A percentile compares a stretch with the other conserved stretches of the same genome.
Evolutionary conservation across 2,888 invertebrate genomes (phyloP).

Genomic region (Drosophila robusta): DNA sequence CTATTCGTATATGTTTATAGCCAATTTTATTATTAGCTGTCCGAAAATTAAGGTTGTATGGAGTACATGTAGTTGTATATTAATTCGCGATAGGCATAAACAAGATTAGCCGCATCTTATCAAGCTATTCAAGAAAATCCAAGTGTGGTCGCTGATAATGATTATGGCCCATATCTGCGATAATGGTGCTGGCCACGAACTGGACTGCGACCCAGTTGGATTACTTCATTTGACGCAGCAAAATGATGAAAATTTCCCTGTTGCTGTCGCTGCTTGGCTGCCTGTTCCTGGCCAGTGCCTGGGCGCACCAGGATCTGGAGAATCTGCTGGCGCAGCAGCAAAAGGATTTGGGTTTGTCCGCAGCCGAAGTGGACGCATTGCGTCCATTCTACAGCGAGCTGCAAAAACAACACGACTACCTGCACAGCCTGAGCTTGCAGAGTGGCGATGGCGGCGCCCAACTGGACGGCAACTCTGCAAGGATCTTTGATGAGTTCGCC

Average conservation of each 20-base stretch:
- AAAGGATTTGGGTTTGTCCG: conserved; percentile 57
- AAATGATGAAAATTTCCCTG: conserved; percentile 43
- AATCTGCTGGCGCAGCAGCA: conserved; percentile 49
- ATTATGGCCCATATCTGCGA: conserved; percentile 38
- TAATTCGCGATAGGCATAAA: conserved; percentile 41
- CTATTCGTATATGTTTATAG: conserved; percentile 3
- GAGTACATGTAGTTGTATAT: conserved; percentile 9
- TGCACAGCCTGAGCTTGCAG: conserved; percentile 50
- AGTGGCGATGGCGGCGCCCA: conserved; percentile 38
- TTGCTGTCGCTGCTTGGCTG: conserved; percentile 36
- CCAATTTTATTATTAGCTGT: conserved; percentile 9
- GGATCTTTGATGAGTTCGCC: conserved; percentile 57
- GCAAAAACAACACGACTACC: conserved; percentile 72
- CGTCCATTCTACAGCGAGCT: conserved; percentile 70
- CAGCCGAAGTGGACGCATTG: conserved; percentile 61
- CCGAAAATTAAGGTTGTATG: conserved; percentile 17
- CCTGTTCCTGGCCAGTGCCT: conserved; percentile 16
- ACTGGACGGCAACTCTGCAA: conserved; percentile 43
- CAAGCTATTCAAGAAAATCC: conserved; percentile 56
- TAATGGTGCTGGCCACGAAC: conserved; percentile 18
- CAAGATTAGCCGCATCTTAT: conserved; percentile 61
- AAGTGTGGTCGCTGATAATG: conserved; percentile 60
- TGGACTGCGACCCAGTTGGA: conserved; percentile 42
- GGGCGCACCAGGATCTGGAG: conserved; percentile 52
- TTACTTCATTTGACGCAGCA: conserved; percentile 15